Percentiles rank a stretch among this genome's conserved stretches.
phyloP scores from a whole-genome alignment of 2,888 invertebrate genomes.

The Acleris holmiana region DNA sequence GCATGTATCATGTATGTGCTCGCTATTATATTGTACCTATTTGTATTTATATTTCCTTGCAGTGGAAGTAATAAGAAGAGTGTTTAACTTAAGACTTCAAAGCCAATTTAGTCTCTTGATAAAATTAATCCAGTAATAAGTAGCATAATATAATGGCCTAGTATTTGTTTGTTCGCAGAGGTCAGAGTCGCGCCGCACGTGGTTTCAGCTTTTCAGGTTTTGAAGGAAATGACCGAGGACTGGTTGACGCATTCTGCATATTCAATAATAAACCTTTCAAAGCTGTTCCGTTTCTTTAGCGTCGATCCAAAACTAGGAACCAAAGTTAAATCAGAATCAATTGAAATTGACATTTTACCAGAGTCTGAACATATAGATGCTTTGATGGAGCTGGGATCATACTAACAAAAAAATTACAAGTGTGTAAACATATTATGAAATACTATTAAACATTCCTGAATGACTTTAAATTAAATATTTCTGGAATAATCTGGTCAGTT shows the following conservation, averaged over 20 bases:
- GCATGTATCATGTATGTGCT: too few relatives aligned
- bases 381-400: constrained; percentile 72
- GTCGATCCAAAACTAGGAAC: constrained; percentile 61
- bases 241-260: constrained; percentile 88
- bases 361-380: constrained; percentile 79
- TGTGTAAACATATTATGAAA: not conserved
- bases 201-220: constrained; percentile 83
- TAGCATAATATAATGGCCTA: not conserved
- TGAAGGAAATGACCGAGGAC: constrained; percentile 88
- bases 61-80: too few relatives aligned
- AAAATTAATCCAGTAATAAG: too few relatives aligned
- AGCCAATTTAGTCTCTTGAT: too few relatives aligned
- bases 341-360: constrained; percentile 74
- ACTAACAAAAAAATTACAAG: constrained; percentile 44
- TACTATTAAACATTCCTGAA: not conserved
- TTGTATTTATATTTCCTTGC: too few relatives aligned
- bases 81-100: too few relatives aligned
- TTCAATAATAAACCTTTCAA: constrained; percentile 86
- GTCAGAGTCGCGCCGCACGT: constrained; percentile 76
- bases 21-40: too few relatives aligned
- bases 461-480: not conserved
- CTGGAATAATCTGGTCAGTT: not conserved
- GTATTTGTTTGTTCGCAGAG: constrained; percentile 70
- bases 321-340: constrained; percentile 60
- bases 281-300: constrained; percentile 80